Conservation (phyloP, 2,113 vertebrate species). For the Pithys albifrons region DNA sequence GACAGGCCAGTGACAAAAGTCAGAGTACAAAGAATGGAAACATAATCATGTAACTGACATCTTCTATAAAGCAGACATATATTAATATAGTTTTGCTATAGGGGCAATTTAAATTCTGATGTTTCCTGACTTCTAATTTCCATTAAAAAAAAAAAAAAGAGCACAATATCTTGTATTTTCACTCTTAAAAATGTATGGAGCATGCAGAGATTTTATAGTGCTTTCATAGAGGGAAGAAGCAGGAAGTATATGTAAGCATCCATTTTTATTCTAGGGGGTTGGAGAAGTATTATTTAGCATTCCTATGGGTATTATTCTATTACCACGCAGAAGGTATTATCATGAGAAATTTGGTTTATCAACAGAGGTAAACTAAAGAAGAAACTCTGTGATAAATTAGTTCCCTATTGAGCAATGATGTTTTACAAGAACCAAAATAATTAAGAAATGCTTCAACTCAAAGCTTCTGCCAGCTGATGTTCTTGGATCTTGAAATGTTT, state of each 20-base stretch:
- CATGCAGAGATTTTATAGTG: neutral
- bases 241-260: neutral
- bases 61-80: neutral
- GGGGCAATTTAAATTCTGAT: neutral
- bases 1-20: neutral
- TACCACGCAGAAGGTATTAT: neutral
- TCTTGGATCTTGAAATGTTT: neutral
- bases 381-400: neutral
- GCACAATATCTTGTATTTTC: neutral
- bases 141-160: neutral
- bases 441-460: neutral
- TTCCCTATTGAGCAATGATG: neutral
- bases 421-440: constrained; percentile 4
- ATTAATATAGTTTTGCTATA: neutral
- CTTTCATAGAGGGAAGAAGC: neutral
- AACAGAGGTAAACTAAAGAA: neutral
- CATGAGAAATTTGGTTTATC: neutral
- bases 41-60: neutral
- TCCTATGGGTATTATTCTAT: neutral
- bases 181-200: neutral
- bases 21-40: neutral
- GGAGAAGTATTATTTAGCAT: neutral
- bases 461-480: neutral
- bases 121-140: neutral
- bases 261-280: neutral